Conservation (phyloP, 2,888 invertebrate genomes). For the Netelia melanura region DNA sequence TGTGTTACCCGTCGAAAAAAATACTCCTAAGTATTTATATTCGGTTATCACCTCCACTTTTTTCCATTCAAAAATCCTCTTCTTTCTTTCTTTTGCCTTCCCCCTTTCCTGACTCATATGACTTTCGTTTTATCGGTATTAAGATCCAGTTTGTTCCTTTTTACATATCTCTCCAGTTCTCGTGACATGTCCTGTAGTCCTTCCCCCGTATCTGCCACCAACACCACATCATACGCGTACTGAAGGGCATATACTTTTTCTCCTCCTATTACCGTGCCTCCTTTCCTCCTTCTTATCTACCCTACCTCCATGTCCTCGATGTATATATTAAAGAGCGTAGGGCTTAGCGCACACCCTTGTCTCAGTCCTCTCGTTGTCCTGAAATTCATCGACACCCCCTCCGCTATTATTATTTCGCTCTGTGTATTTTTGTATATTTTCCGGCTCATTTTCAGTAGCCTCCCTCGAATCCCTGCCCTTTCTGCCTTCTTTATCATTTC, state of each 20-base stretch:
- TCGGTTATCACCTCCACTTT: constrained; percentile 59
- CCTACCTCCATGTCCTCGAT: too few relatives aligned
- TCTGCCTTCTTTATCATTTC: neutral
- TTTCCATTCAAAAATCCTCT: constrained; percentile 46
- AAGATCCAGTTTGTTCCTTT: constrained; percentile 37
- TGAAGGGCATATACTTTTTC: too few relatives aligned
- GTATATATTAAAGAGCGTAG: too few relatives aligned
- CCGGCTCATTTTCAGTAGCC: constrained; percentile 23
- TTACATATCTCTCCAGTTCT: constrained; percentile 44
- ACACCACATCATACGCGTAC: constrained; percentile 61
- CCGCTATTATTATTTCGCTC: constrained; percentile 53
- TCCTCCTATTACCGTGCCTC: too few relatives aligned
- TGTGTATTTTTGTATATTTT: constrained; percentile 49
- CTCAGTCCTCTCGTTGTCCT: too few relatives aligned
- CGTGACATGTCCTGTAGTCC: too few relatives aligned
- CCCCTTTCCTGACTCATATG: constrained; percentile 61
- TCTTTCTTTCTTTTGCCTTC: constrained; percentile 48
- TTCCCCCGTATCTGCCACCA: too few relatives aligned
- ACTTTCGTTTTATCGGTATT: constrained; percentile 60
- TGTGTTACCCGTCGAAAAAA: neutral
- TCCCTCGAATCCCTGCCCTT: constrained; percentile 29
- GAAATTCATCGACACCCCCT: neutral
- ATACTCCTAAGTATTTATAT: too few relatives aligned
- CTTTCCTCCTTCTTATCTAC: too few relatives aligned
- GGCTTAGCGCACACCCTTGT: too few relatives aligned